These are phyloP conservation scores for Sarcoramphus papa DNA, from an alignment of 2,797 vertebrate species.

Conservation along the genomic window DNA sequence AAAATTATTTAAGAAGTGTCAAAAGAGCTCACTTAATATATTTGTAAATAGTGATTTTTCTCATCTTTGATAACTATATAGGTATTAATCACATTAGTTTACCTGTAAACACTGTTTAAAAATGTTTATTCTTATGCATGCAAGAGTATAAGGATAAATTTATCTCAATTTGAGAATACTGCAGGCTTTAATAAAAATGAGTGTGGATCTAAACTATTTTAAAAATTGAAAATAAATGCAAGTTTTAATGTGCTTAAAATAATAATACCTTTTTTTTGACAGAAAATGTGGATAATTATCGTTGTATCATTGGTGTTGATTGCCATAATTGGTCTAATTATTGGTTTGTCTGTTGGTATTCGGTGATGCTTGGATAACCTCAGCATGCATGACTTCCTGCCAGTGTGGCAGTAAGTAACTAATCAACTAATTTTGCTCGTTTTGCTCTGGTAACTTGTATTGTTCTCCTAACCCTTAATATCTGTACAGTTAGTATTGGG, in stretches of 20 bases:
- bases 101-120: not conserved
- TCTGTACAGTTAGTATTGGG: too few species aligned
- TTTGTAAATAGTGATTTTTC: not conserved
- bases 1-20: not conserved
- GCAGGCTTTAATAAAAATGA: not conserved
- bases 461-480: not conserved
- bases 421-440: conserved; percentile 51
- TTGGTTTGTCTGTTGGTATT: conserved; percentile 88
- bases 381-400: conserved; percentile 57
- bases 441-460: not conserved
- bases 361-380: conserved; percentile 62
- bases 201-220: not conserved
- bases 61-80: not conserved
- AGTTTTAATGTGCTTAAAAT: not conserved
- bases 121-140: not conserved
- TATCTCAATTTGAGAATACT: not conserved
- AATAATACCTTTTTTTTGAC: conserved; percentile 65
- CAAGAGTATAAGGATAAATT: not conserved
- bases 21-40: not conserved
- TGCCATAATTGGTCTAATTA: conserved; percentile 84
- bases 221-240: not conserved
- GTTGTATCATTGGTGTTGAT: conserved; percentile 80
- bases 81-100: not conserved
- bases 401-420: conserved; percentile 73
- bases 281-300: conserved; percentile 90